Base-by-base conservation (phyloP, 2,113 vertebrate genomes). In the Pleuronectes platessa region DNA sequence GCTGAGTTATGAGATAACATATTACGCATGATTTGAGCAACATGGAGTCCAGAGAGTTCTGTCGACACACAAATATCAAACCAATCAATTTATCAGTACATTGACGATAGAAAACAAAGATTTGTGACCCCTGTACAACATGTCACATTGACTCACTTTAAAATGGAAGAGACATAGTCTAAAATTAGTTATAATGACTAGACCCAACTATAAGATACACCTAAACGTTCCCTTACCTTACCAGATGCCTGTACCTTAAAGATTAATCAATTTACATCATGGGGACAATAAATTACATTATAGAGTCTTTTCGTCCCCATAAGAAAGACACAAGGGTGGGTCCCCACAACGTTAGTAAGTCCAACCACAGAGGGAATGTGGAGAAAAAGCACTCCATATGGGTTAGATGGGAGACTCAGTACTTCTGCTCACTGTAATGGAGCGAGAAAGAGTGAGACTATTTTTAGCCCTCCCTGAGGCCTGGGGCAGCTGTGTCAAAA, bases 401-500 rank as follows among this genome's bases (percentile, higher is more conserved):
- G 61, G 62, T 81, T 76, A 35, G 78, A 53, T 66, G 63, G 51
- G 61, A 77, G 79, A 81, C 1, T 21, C 51, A 74, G 86, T 74
- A 73, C 68, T 84, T 71, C 23, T 63, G 83, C 71, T 81, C 47
- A 61, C 68, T 88, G 81, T 82, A 85, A 83, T 76, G 75, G 74
- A 81, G 82, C 65, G 74, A 87, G 71, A 84, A 74, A 70, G 49
- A 85, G 45, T 49, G 35, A 27, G 69, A 54, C 90, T 94, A 94
- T 93, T 93, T 93, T 88, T 93, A 92, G 86, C 86, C 62, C 79
- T 83, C 76, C 86, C 90, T n/a, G 54, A 90, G 86, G 93, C 86
- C 79, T 27, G 74, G 86, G 90, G 85, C 91, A 93, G 90, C 90
- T 93, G 90, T 93, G 92, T 89, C 90, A 90, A 87, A 90, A 90